phyloP scores from a whole-genome alignment of 2,113 vertebrate species.

The Neoarius graeffei region DNA sequence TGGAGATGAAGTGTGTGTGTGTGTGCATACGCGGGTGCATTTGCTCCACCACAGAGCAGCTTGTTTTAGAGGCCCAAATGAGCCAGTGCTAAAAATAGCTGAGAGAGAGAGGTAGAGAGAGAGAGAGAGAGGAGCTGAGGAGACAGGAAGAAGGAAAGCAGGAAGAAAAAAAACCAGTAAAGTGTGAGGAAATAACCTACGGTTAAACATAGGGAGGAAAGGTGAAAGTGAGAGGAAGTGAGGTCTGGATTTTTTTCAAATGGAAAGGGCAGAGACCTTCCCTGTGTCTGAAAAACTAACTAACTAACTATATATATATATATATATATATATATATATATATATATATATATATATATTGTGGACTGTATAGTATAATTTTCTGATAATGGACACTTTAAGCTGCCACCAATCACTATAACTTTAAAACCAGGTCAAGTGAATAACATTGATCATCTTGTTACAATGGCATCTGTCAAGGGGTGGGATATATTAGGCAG shows the following conservation, averaged over 20 bases:
- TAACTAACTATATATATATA: no score
- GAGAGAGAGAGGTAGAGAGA: slow-evolving; percentile 45
- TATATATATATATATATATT: no score
- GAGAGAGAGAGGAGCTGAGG: slow-evolving; percentile 19
- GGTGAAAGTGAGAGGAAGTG: slow-evolving; percentile 35
- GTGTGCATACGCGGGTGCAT: slow-evolving; percentile 2
- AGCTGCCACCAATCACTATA: neutral
- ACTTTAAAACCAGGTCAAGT: no score
- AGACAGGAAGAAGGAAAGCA: slow-evolving; percentile 40
- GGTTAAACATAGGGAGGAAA: slow-evolving; percentile 21
- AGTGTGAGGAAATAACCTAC: slow-evolving; percentile 19
- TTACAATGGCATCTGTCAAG: no score
- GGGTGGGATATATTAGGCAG: no score
- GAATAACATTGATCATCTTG: no score
- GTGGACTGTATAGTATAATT: neutral
- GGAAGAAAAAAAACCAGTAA: slow-evolving; percentile 19
- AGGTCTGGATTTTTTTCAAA: neutral
- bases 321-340: no score
- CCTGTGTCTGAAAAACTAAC: no score
- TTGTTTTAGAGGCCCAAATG: slow-evolving; percentile 76
- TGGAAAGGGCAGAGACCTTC: neutral
- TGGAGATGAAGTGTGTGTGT: neutral
- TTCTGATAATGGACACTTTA: neutral
- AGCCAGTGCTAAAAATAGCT: slow-evolving; percentile 80
- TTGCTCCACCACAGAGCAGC: slow-evolving; percentile 69